Evolutionary conservation across 2,113 vertebrate genomes (phyloP).

Genomic region (Fregetta grallaria): DNA sequence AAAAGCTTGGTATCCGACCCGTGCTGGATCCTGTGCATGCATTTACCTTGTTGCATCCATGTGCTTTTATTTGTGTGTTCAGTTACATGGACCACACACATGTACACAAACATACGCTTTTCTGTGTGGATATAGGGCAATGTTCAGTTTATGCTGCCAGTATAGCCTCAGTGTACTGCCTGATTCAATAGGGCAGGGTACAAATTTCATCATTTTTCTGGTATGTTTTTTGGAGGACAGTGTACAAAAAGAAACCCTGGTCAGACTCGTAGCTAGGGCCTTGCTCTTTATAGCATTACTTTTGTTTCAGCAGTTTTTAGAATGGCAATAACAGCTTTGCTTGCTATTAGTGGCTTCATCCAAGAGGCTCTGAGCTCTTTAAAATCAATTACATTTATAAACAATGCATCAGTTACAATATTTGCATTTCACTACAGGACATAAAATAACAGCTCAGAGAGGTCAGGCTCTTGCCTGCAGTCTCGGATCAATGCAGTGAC

Average conservation of each 20-base stretch:
- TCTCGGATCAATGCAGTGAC: neutral
- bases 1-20: neutral
- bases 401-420: neutral
- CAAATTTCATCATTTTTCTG: neutral
- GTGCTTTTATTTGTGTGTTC: neutral
- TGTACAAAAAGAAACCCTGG: neutral
- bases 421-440: neutral
- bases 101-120: neutral
- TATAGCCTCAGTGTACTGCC: neutral
- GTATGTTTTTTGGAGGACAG: neutral
- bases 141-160: neutral
- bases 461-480: neutral
- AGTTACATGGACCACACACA: neutral
- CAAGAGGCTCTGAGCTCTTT: neutral
- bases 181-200: neutral
- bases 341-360: neutral
- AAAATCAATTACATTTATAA: conserved; percentile 27
- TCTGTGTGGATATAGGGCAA: neutral
- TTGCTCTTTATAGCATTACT: neutral
- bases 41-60: neutral
- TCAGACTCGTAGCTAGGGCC: neutral
- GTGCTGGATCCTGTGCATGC: neutral
- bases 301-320: neutral
- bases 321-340: neutral
- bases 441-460: neutral